Base-by-base conservation (phyloP, 2,797 vertebrate species). In the Natrix natrix region DNA sequence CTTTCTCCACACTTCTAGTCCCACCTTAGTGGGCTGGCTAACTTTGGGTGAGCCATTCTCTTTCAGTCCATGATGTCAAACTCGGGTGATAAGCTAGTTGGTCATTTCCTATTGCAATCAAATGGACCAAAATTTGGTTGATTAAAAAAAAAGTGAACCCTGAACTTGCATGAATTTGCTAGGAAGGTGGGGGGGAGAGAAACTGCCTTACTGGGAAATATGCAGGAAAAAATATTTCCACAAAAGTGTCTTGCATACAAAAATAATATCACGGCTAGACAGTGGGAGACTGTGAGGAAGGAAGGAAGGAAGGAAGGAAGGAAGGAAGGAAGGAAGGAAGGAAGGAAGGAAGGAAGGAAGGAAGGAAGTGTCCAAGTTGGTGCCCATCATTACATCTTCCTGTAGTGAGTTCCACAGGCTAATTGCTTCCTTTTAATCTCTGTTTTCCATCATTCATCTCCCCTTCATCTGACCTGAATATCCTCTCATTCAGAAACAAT, bases 181-280 rank as follows among this genome's bases (percentile, higher is more conserved):
- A 13, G 61, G 11, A 28, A 4, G 57, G 55, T 14, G 22, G 24
- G 11, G 26, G 0, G 3, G 3, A 1, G 4, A 12, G 11, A 12
- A 12, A 1, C 37, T 22, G 20, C 17, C 37, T 22, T 83, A 20
- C 74, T 83, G 74, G 20, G 74, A 83, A 83, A 83, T 43, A 48
- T 83, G 74, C 37, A 2, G 74, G 37, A 8, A 8, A 10, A 3
- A 22, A 20, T 22, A 83, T 48, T 17, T 83, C 74, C 37, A 48
- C 74, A 22, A 74, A 74, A 37, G n/a, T 6, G 1, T 43, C 3
- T 11, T 78, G 17, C 17, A 43, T 43, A 22, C 3, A 43, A 17
- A 78, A 78, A 74, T 48, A 24, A 22, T 22, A 48, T 22, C 37
- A 43, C 3, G 20, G 20, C 20, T 22, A 83, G 74, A 83, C 48